A percentile compares a stretch with the other conserved stretches of the same genome.
Conservation (phyloP, 2,113 vertebrate genomes). For the Semnornis frantzii region DNA sequence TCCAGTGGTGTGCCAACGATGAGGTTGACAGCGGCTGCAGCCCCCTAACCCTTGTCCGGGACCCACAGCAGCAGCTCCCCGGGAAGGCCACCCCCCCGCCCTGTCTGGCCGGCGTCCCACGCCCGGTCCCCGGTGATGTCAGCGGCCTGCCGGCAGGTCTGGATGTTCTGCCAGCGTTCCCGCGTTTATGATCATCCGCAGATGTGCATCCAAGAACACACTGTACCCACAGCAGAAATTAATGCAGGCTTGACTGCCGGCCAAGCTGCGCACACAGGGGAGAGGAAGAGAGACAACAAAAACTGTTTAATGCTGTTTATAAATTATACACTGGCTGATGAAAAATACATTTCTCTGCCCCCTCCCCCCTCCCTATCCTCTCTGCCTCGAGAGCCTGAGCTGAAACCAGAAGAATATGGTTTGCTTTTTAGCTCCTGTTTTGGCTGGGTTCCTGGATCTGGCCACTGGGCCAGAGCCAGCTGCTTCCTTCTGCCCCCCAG, state of each 20-base stretch:
- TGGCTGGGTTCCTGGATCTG: slow-evolving; percentile 67
- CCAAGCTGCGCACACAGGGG: slow-evolving; percentile 91
- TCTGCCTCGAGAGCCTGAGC: slow-evolving; percentile 68
- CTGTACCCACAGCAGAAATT: slow-evolving; percentile 99
- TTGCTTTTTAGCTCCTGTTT: slow-evolving; percentile 75
- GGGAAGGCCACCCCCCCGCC: not conserved
- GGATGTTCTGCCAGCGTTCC: slow-evolving; percentile 99
- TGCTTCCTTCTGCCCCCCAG: slow-evolving; percentile 39
- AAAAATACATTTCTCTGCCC: slow-evolving; percentile 69
- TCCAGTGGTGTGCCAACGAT: not conserved
- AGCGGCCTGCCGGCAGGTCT: slow-evolving; percentile 97
- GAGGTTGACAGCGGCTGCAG: not conserved
- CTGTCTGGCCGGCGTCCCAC: slow-evolving; percentile 82
- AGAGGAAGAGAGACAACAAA: slow-evolving; percentile 82
- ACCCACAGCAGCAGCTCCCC: not conserved
- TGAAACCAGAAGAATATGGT: slow-evolving; percentile 70
- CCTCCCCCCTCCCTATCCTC: not conserved
- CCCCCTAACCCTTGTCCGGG: not conserved
- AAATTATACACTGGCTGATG: slow-evolving; percentile 89
- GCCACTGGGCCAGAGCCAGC: slow-evolving; percentile 40
- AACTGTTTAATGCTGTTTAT: slow-evolving; percentile 88
- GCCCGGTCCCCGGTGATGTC: slow-evolving; percentile 93
- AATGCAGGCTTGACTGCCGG: slow-evolving; percentile 96
- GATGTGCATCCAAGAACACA: slow-evolving; percentile 99
- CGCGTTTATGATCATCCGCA: slow-evolving; percentile 99